Percentiles rank a stretch among this genome's conserved stretches.
phyloP scores from a whole-genome alignment of 2,113 vertebrate genomes.

The Podarcis raffonei region DNA sequence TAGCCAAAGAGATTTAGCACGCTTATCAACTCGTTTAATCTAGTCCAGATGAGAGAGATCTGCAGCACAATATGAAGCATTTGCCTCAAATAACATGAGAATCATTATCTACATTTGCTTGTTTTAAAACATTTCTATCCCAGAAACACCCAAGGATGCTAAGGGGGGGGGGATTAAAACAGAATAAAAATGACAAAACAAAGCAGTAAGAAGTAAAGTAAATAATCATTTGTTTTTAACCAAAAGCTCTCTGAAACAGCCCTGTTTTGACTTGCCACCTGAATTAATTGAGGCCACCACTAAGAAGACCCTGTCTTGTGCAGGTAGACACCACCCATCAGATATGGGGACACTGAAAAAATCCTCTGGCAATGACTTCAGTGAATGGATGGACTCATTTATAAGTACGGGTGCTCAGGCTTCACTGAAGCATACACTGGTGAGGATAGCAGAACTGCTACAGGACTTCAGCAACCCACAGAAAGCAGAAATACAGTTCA shows the following conservation, averaged over 20 bases:
- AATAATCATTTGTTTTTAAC: background rate
- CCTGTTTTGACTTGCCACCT: background rate
- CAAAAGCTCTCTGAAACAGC: background rate
- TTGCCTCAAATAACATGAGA: background rate
- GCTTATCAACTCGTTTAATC: background rate
- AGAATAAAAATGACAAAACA: background rate
- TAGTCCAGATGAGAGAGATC: background rate
- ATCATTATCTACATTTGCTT: background rate
- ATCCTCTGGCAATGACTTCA: background rate
- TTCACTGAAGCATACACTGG: background rate
- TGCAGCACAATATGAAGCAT: background rate
- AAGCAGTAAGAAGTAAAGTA: background rate
- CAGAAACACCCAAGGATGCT: background rate
- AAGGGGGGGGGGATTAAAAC: background rate
- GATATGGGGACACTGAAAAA: too few species aligned
- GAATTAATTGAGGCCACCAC: background rate
- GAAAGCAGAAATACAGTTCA: background rate
- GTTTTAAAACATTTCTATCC: background rate
- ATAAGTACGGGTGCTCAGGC: background rate
- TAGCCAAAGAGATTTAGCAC: background rate
- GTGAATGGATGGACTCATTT: background rate
- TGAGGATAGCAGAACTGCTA: background rate
- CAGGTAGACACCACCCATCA: background rate
- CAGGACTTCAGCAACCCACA: background rate
- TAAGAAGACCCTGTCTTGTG: background rate